Percentiles rank a stretch among this genome's conserved stretches.
phyloP scores from a whole-genome alignment of 1,140 invertebrate species.

The Alviniconcha marisindica region DNA sequence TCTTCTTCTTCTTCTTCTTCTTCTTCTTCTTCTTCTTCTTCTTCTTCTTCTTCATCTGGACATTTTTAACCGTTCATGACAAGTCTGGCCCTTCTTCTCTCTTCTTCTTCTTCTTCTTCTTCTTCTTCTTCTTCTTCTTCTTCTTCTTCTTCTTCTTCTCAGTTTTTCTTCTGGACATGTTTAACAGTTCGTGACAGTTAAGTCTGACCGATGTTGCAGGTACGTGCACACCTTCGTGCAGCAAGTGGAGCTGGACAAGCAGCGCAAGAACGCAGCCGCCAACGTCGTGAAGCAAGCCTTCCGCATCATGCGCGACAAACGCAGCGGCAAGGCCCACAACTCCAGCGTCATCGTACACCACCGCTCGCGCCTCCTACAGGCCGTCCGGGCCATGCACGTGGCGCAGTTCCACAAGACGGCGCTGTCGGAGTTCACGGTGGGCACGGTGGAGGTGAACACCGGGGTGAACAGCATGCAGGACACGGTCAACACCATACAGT shows the following conservation, averaged over 20 bases:
- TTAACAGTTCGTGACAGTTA: neutral
- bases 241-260: slow-evolving; percentile 66
- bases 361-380: slow-evolving; percentile 58
- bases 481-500: slow-evolving; percentile 49
- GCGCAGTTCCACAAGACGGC: slow-evolving; percentile 59
- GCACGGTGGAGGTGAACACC: slow-evolving; percentile 62
- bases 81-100: neutral
- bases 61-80: no score
- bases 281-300: slow-evolving; percentile 67
- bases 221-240: slow-evolving; percentile 70
- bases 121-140: slow-evolving; percentile 14
- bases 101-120: slow-evolving; percentile 31
- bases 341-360: slow-evolving; percentile 53
- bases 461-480: slow-evolving; percentile 58
- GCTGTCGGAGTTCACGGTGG: slow-evolving; percentile 57
- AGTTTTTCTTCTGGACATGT: neutral
- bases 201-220: neutral
- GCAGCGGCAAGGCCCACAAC: slow-evolving; percentile 44
- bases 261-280: slow-evolving; percentile 60
- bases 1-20: slow-evolving; percentile 35
- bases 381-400: slow-evolving; percentile 61
- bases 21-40: slow-evolving; percentile 38
- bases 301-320: slow-evolving; percentile 56
- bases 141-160: neutral
- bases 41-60: slow-evolving; percentile 19